phyloP scores from a whole-genome alignment of 2,797 vertebrate genomes.

The Lagorchestes hirsutus region DNA sequence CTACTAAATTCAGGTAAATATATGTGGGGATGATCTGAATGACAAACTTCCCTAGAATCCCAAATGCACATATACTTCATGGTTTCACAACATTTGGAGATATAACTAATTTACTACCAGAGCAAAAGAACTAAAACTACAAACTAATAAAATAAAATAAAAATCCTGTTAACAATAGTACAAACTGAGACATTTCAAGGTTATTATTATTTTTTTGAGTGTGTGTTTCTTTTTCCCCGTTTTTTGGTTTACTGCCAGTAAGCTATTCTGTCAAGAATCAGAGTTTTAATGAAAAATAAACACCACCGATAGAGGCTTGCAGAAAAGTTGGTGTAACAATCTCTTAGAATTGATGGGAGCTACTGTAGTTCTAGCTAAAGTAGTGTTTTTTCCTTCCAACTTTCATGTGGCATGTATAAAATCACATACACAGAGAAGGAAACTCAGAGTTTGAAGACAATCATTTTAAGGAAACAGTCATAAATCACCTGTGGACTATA shows the following conservation, averaged over 20 bases:
- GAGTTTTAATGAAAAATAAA: conserved; percentile 75
- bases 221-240: not conserved
- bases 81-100: conserved; percentile 42
- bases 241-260: conserved; percentile 61
- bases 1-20: conserved; percentile 17
- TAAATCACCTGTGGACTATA: not conserved
- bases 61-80: conserved; percentile 24
- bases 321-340: conserved; percentile 48
- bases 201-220: conserved; percentile 62
- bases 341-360: conserved; percentile 57
- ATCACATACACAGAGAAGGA: not conserved
- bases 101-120: conserved; percentile 24
- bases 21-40: not conserved
- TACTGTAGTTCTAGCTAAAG: conserved; percentile 50
- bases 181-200: conserved; percentile 35
- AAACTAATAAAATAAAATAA: conserved; percentile 56
- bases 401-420: not conserved
- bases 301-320: not conserved
- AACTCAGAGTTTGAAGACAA: not conserved
- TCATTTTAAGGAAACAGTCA: not conserved
- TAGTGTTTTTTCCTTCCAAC: conserved; percentile 4
- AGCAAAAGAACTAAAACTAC: conserved; percentile 33
- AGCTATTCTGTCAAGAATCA: conserved; percentile 64
- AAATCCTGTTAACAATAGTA: conserved; percentile 42
- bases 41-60: not conserved